Evolutionary conservation across 2,113 vertebrate species (phyloP), one percentile per base, ranked within the genome.

Genomic region (Malaclemys terrapin): DNA sequence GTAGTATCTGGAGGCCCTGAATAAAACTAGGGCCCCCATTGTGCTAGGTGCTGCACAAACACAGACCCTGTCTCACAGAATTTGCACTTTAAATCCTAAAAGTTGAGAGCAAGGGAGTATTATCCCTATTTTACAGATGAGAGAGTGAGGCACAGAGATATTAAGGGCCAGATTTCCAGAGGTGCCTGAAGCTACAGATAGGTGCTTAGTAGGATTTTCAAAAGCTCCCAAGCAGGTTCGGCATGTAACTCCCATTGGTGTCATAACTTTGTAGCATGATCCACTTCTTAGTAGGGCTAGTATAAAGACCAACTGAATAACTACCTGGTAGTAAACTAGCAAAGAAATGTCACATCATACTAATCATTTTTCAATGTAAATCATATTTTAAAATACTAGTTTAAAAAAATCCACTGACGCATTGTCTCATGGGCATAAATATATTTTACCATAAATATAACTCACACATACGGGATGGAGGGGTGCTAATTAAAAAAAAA

Each of bases 291-390:
- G 4, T 3, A 6, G 14, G 6, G 82, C 1, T 1, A 56, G 84
- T 86, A 59, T 45, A 88, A 45, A 2, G 56, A 29, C 22, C 54
- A 56, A 24, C 22, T 56, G 22, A 56, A 56, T 56, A 56, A 25
- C 24, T 10, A 24, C 29, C 2, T 27, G 10, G 1, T 17, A 31
- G 1, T 24, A 27, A 22, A 92, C 81, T 2, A 1, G 17, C 3
- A 59, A 78, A 75, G 1, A 88, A 89, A 92, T 50, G 50, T 69
- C 22, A 75, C 4, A 17, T 82, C 35, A 54, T 4, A 59, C 5
- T 3, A 14, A 1, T 3, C 52, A 49, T 54, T 11, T 42, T 42
- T 6, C 1, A 2, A 25, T 50, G 3, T 42, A 1, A 1, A 25
- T 0, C 17, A 3, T n/a, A 25, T 42, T 59, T 90, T 5, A 45